Evolutionary conservation across 2,113 vertebrate species (phyloP).

Genomic region (Cervus canadensis): DNA sequence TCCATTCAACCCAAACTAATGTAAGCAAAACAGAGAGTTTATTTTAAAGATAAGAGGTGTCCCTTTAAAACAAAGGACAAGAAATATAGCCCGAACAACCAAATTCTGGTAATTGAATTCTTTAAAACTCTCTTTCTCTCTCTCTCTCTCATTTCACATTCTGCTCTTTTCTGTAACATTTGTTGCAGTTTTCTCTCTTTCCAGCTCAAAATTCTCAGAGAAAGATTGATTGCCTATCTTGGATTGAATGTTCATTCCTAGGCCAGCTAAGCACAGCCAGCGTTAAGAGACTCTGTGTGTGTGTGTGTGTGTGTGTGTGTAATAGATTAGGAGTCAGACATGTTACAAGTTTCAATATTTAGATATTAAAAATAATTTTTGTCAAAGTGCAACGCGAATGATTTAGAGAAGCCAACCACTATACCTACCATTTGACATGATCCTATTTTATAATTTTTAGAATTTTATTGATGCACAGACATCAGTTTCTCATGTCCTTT

Average conservation of each 20-base stretch:
- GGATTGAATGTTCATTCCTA: neutral
- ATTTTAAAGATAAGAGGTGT: neutral
- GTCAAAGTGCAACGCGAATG: neutral
- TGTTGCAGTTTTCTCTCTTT: neutral
- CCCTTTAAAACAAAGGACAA: neutral
- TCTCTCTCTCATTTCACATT: neutral
- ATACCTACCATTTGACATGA: neutral
- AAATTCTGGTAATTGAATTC: neutral
- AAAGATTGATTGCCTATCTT: neutral
- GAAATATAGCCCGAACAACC: neutral
- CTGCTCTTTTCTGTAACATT: neutral
- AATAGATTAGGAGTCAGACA: neutral
- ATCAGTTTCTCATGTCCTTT: neutral
- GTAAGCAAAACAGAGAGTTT: neutral
- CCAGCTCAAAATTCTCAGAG: neutral
- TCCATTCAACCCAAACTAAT: neutral
- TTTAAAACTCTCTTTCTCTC: neutral
- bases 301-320: neutral
- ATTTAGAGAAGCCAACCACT: neutral
- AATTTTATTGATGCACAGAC: neutral
- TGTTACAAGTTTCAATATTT: neutral
- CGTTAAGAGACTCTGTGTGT: neutral
- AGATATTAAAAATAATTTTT: neutral
- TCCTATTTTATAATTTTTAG: neutral
- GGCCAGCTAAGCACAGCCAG: neutral